These are phyloP conservation scores for Chiloscyllium plagiosum DNA, from an alignment of 2,113 vertebrate genomes.

Conservation along the genomic window DNA sequence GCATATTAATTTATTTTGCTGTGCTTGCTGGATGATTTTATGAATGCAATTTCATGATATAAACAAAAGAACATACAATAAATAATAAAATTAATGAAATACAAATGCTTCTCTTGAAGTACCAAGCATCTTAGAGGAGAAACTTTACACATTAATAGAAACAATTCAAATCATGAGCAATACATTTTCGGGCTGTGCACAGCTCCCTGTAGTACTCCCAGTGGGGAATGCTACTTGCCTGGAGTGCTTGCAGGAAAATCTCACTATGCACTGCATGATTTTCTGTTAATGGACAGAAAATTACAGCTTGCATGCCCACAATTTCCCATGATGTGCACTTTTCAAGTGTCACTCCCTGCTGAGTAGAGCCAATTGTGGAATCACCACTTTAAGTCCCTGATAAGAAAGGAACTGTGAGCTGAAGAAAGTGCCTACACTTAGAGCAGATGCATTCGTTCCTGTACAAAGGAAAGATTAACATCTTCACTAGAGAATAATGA, in stretches of 20 bases:
- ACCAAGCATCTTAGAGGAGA: background rate
- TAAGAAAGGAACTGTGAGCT: background rate
- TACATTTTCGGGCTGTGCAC: background rate
- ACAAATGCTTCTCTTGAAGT: background rate
- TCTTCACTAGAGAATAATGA: background rate
- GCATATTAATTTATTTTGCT: background rate
- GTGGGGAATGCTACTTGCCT: background rate
- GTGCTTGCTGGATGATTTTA: background rate
- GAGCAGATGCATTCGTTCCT: background rate
- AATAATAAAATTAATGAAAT: background rate
- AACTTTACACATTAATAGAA: background rate
- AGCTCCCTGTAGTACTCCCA: background rate
- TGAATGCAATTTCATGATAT: background rate
- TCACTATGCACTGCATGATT: background rate
- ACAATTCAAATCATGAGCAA: background rate
- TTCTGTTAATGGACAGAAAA: conserved; percentile 24
- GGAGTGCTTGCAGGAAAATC: background rate
- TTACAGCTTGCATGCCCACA: background rate
- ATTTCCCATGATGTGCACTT: background rate
- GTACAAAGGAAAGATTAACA: background rate
- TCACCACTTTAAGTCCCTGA: background rate
- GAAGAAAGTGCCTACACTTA: background rate
- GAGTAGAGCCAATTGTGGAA: background rate
- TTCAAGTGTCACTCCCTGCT: background rate
- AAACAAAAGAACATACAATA: background rate